Conservation (phyloP, 2,113 vertebrate species). For the rabbit (Oryctolagus cuniculus) region mOryCun1.1 NC_091432.1:19031001-19031500, state of each 20-base stretch:
- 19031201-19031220: slow-evolving; percentile 13
- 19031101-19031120: slow-evolving; percentile 25
- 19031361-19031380: neutral
- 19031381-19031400: neutral
- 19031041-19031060: too few relatives aligned
- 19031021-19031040: too few relatives aligned
- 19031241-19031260: slow-evolving; percentile 2
- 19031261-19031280: neutral
- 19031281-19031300: neutral
- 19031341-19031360: neutral
- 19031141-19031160: neutral
- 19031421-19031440: neutral
- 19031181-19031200: slow-evolving; percentile 5
- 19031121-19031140: neutral
- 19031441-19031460: neutral
- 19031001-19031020: too few relatives aligned
- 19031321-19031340: neutral
- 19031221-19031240: neutral
- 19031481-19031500: neutral
- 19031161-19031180: neutral
- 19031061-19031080: too few relatives aligned
- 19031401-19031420: neutral
- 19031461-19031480: slow-evolving; percentile 30
- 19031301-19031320: neutral
- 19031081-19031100: neutral